A percentile compares a stretch with the other conserved stretches of the same genome.
phyloP scores from a whole-genome alignment of 1,140 invertebrate species.

The Rhyacophila brunnea region DNA sequence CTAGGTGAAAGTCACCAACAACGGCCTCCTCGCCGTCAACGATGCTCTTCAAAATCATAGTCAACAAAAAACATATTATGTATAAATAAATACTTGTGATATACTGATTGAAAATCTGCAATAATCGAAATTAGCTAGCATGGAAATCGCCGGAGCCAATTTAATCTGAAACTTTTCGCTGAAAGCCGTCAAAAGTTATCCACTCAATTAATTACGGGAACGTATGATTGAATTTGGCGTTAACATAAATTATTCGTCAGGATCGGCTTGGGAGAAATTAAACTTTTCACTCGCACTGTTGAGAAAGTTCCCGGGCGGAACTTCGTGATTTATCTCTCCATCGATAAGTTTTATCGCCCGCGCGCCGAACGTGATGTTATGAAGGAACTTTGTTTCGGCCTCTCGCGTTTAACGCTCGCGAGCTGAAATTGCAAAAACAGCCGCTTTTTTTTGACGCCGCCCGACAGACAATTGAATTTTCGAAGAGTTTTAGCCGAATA shows the following conservation, averaged over 20 bases:
- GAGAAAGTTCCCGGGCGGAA: conserved; percentile 15
- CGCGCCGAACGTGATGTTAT: background rate
- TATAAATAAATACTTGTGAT: too few relatives aligned
- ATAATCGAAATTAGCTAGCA: too few relatives aligned
- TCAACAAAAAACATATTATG: too few relatives aligned
- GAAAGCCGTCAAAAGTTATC: background rate
- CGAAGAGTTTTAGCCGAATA: too few relatives aligned
- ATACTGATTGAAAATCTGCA: too few relatives aligned
- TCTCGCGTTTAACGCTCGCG: too few relatives aligned
- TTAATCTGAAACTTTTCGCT: too few relatives aligned
- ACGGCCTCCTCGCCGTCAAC: too few relatives aligned
- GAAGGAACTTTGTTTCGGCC: conserved; percentile 16
- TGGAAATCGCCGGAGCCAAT: too few relatives aligned
- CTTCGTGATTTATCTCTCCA: conserved; percentile 24
- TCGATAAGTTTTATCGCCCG: conserved; percentile 21
- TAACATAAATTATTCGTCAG: conserved; percentile 19
- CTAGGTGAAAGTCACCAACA: too few relatives aligned
- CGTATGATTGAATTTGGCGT: conserved; percentile 25
- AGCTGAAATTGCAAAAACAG: too few relatives aligned
- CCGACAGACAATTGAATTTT: background rate
- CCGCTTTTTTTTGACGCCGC: background rate
- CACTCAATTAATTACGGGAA: conserved; percentile 8
- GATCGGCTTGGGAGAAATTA: conserved; percentile 17
- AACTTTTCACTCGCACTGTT: conserved; percentile 28
- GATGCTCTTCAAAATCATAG: too few relatives aligned